Evolutionary conservation across 92 coral and sea anemone species (phyloP).

Genomic region (Umimayanthus kanabou): DNA sequence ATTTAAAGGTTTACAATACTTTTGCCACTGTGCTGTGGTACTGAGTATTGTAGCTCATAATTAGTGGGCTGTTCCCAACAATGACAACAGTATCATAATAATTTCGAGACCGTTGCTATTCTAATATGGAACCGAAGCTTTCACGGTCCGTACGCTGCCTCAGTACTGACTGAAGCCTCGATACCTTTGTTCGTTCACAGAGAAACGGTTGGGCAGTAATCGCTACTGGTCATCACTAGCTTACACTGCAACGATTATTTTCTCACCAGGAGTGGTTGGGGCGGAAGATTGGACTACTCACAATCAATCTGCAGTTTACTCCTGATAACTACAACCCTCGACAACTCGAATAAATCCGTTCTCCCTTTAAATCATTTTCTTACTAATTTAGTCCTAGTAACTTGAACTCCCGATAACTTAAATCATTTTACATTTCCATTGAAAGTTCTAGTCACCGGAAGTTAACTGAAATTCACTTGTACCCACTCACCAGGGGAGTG

Average conservation of each 20-base stretch:
- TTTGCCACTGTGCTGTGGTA: slow-evolving; percentile 15
- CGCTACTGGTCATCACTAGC: too few relatives aligned
- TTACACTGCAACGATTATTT: neutral
- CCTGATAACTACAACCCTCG: neutral
- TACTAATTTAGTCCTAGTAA: neutral
- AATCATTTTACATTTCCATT: neutral
- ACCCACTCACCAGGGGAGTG: slow-evolving; percentile 20
- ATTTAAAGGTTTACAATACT: neutral
- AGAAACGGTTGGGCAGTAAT: too few relatives aligned
- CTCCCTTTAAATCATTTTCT: too few relatives aligned
- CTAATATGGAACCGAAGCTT: neutral
- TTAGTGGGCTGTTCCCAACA: too few relatives aligned
- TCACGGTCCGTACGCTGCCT: neutral
- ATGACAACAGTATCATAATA: too few relatives aligned
- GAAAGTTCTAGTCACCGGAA: neutral
- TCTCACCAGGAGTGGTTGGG: neutral
- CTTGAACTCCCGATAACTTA: neutral
- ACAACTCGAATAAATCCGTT: neutral
- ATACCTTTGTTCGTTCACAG: too few relatives aligned
- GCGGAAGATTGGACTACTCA: neutral
- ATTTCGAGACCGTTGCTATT: neutral
- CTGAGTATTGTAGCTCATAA: too few relatives aligned
- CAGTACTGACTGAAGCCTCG: too few relatives aligned
- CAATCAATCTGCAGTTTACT: neutral
- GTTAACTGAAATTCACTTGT: neutral